phyloP scores from a whole-genome alignment of 2,797 vertebrate genomes.

The Enteromius radiatus region DNA sequence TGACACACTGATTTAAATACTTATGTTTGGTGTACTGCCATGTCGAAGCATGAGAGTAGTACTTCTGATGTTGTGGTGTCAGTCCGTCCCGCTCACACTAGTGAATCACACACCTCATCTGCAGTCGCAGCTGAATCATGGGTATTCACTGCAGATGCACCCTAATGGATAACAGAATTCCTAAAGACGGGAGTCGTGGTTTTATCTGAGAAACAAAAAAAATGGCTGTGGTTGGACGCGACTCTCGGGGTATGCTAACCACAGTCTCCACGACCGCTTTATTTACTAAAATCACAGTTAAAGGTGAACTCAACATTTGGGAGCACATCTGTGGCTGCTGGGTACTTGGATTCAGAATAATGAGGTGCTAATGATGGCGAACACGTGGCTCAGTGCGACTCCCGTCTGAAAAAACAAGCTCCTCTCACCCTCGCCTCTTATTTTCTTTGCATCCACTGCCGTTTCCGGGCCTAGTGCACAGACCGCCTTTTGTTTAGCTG shows the following conservation, averaged over 20 bases:
- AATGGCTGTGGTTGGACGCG: conserved; percentile 16
- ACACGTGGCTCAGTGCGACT: conserved; percentile 66
- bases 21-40: conserved; percentile 54
- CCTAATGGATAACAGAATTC: conserved; percentile 56
- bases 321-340: conserved; percentile 56
- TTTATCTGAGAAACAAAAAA: conserved; percentile 15
- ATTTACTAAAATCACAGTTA: conserved; percentile 16
- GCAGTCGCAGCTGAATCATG: conserved; percentile 73
- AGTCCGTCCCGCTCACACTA: conserved; percentile 65
- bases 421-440: conserved; percentile 39
- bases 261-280: conserved; percentile 3
- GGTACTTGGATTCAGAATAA: conserved; percentile 60
- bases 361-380: conserved; percentile 78
- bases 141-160: conserved; percentile 68
- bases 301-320: conserved; percentile 36
- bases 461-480: conserved; percentile 76
- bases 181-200: conserved; percentile 43
- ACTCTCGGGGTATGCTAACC: conserved; percentile 12
- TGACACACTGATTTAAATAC: conserved; percentile 13
- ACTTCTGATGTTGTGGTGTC: conserved; percentile 60
- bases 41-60: conserved; percentile 70
- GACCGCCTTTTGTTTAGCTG: conserved; percentile 83
- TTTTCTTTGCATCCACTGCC: conserved; percentile 55
- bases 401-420: conserved; percentile 64
- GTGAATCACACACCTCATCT: conserved; percentile 77